Evolutionary conservation across 2,888 invertebrate genomes (phyloP).

Genomic region (Brachyptera risi): DNA sequence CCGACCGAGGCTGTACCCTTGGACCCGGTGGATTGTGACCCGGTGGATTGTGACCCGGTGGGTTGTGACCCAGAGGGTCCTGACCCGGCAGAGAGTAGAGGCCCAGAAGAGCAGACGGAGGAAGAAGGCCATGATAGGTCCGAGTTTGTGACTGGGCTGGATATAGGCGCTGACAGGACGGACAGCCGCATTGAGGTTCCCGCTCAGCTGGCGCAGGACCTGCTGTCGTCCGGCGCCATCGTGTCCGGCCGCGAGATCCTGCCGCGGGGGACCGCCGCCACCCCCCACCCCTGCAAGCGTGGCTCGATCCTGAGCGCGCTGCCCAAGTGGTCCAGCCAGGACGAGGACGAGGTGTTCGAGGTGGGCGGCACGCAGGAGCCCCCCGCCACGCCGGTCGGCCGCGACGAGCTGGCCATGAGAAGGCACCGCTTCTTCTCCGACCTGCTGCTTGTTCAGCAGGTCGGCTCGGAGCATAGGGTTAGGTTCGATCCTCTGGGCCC

Average conservation of each 20-base stretch:
- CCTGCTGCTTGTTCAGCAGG: slow-evolving; percentile 66
- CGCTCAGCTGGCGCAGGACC: not conserved
- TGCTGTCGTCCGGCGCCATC: slow-evolving; percentile 10
- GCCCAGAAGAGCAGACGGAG: not conserved
- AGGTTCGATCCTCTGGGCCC: slow-evolving; percentile 71
- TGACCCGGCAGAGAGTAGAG: not conserved
- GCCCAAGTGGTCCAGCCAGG: slow-evolving; percentile 33
- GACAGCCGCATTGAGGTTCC: slow-evolving; percentile 2
- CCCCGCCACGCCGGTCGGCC: slow-evolving; percentile 72
- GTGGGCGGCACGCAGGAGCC: slow-evolving; percentile 56
- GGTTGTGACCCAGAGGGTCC: not conserved
- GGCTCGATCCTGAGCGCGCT: slow-evolving; percentile 27
- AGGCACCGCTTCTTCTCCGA: slow-evolving; percentile 76
- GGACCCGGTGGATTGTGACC: not conserved
- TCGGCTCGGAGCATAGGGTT: slow-evolving; percentile 69
- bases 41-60: not conserved
- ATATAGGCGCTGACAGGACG: not conserved
- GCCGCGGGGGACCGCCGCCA: slow-evolving; percentile 24
- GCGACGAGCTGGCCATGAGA: slow-evolving; percentile 71
- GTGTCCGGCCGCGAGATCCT: slow-evolving; percentile 11
- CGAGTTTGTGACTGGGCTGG: not conserved
- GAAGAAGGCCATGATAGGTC: not conserved
- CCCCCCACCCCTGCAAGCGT: slow-evolving; percentile 32
- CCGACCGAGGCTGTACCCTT: not conserved
- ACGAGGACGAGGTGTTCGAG: slow-evolving; percentile 38